These are phyloP conservation scores for Trogon melanurus DNA, from an alignment of 2,113 vertebrate species.

Conservation along the genomic window DNA sequence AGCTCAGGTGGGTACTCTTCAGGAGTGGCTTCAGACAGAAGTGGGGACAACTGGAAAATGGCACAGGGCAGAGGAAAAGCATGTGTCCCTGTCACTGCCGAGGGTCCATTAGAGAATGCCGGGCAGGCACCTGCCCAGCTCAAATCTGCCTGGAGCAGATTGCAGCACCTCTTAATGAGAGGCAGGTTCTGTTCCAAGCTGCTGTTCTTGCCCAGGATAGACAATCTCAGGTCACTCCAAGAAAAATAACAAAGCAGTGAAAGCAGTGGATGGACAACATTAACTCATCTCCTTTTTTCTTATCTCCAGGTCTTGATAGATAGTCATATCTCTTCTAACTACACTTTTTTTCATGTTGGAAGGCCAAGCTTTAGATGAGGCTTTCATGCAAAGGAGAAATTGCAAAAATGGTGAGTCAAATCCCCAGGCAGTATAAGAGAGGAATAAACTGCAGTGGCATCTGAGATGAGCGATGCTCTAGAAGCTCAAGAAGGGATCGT, in stretches of 20 bases:
- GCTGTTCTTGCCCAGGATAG: background rate
- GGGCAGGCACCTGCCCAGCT: background rate
- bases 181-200: background rate
- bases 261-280: background rate
- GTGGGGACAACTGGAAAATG: background rate
- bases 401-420: background rate
- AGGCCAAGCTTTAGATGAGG: background rate
- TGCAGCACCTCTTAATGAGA: background rate
- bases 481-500: background rate
- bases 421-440: background rate
- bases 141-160: background rate
- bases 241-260: background rate
- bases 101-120: fast-evolving
- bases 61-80: background rate
- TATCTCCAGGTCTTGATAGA: background rate
- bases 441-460: background rate
- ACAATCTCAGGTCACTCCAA: background rate
- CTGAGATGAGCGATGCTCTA: background rate
- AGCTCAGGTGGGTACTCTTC: background rate
- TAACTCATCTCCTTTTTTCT: background rate
- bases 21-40: background rate
- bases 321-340: background rate
- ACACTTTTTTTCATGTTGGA: background rate
- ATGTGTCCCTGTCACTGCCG: background rate
- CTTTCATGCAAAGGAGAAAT: background rate